A percentile compares a stretch with the other conserved stretches of the same genome.
Evolutionary conservation across 1,140 invertebrate species (phyloP).

Genomic region (Gonioctena quinquepunctata): DNA sequence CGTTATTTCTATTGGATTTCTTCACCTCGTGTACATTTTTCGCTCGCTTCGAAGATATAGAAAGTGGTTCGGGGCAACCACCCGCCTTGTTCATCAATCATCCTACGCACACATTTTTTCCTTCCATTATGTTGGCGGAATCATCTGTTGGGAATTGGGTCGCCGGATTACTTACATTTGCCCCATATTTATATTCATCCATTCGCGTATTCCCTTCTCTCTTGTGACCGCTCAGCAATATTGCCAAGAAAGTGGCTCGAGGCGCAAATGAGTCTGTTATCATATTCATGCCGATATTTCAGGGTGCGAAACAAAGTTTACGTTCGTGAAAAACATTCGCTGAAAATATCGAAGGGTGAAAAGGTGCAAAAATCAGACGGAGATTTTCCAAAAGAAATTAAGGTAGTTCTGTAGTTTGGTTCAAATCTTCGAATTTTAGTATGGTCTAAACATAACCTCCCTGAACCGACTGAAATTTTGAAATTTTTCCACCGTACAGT

Average conservation of each 20-base stretch:
- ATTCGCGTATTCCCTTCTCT: background rate
- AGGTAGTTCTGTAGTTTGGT: too few relatives aligned
- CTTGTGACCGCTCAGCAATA: background rate
- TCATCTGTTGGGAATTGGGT: conserved; percentile 9
- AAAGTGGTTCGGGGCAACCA: background rate
- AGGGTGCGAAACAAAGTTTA: too few relatives aligned
- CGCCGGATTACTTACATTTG: conserved; percentile 5
- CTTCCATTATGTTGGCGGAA: conserved; percentile 3
- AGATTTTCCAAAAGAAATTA: too few relatives aligned
- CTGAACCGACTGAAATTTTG: too few relatives aligned
- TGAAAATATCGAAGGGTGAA: too few relatives aligned
- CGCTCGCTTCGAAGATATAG: background rate
- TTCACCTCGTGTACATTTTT: background rate
- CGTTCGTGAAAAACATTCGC: too few relatives aligned
- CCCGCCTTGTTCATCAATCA: conserved; percentile 4
- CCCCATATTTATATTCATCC: conserved; percentile 13
- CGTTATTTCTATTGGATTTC: background rate
- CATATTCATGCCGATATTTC: background rate
- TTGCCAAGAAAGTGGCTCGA: background rate
- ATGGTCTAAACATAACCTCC: too few relatives aligned
- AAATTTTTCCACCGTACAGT: too few relatives aligned
- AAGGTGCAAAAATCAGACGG: too few relatives aligned
- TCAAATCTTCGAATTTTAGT: too few relatives aligned
- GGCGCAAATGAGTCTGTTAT: background rate
- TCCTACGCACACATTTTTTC: conserved; percentile 5